Base-by-base conservation (phyloP, 2,113 vertebrate genomes). In the Cinclus cinclus region DNA sequence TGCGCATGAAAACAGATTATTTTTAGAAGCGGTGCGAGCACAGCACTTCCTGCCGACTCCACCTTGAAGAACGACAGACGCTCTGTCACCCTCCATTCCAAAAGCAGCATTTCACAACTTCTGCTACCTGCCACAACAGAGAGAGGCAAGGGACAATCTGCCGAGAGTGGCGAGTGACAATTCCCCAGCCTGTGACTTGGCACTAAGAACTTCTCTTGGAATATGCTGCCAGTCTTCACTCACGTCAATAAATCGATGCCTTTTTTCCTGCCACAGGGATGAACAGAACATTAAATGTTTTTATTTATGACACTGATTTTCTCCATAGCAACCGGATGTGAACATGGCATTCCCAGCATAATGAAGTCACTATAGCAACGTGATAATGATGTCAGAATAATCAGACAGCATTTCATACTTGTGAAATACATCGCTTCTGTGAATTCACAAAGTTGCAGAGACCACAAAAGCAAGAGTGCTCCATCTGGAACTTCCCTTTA, bases 21-120 rank as follows among this genome's bases (percentile, higher is more conserved):
- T 97, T 98, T 96, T 96, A 96, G 93, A 31, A 69, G 59, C 67
- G 4, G 90, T 0, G 92, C 35, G 93, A 97, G 89, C 71, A 8
- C 59, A 86, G 63, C 90, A 37, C 92, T 98, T 98, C 97, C 97
- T 97, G 95, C 21, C 46, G 93, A 27, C 91, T 93, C 94, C 93
- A 96, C 92, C 91, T 98, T 94, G 96, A 63, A 75, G 52, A 64
- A 52, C 75, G 68, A 96, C 76, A 69, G 15, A 78, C 21, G 20
- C 25, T 52, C 25, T 80, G 94, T 53, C 82, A 60, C 68, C 79
- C 88, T 68, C 73, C 25, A 8, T 13, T 70, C 92, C 89, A 41
- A 75, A 95, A 8, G 30, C 7, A 78, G 77, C 21, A 55, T 79
- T 88, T 95, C 95, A 94, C 93, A 87, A 96, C 95, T 89, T 70